Conservation (phyloP, 1,140 invertebrate species). For the Hylyphantes graminicola region DNA sequence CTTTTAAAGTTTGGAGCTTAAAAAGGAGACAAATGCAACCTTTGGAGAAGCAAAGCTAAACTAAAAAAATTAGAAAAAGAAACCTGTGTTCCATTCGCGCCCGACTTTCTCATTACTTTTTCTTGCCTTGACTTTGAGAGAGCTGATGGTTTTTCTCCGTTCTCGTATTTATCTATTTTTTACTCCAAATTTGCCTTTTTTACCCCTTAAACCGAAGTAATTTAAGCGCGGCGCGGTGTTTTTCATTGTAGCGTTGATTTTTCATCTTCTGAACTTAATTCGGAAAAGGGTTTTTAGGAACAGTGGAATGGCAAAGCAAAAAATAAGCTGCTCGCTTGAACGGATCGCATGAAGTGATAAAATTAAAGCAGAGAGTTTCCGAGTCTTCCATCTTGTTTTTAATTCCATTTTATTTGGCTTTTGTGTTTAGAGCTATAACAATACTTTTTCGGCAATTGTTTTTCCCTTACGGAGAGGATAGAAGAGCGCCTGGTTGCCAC, state of each 20-base stretch:
- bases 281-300: neutral
- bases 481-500: conserved; percentile 17
- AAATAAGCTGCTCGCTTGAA: conserved; percentile 13
- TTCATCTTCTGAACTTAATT: conserved; percentile 49
- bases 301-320: neutral
- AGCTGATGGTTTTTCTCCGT: conserved; percentile 36
- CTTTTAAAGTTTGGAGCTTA: conserved; percentile 53
- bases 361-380: conserved; percentile 31
- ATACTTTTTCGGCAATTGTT: conserved; percentile 38
- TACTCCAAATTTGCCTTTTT: conserved; percentile 10
- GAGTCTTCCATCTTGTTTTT: conserved; percentile 11
- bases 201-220: conserved; percentile 51
- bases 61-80: conserved; percentile 33
- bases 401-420: conserved; percentile 46
- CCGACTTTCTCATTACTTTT: conserved; percentile 56
- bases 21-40: conserved; percentile 28
- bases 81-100: conserved; percentile 43
- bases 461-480: conserved; percentile 7
- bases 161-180: conserved; percentile 31
- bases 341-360: conserved; percentile 28
- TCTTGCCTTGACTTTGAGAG: conserved; percentile 16
- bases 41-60: conserved; percentile 13
- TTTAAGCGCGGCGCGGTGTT: conserved; percentile 50
- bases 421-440: conserved; percentile 41
- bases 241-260: conserved; percentile 46